Base-by-base conservation (phyloP, 1,140 invertebrate species). In the Leguminivora glycinivorella region DNA sequence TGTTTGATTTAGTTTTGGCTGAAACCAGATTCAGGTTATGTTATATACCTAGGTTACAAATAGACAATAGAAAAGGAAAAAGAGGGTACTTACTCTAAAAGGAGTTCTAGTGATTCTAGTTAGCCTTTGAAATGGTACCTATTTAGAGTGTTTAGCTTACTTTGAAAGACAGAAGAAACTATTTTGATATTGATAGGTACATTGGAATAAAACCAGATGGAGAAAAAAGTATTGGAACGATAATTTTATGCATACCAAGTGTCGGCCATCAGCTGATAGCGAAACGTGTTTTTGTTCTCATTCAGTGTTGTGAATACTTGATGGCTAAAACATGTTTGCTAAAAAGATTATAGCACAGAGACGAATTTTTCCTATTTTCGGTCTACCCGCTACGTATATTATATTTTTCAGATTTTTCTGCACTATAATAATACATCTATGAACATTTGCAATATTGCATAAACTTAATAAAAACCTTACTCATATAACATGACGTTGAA, bases 401-500 rank as follows among this genome's bases (percentile, higher is more conserved):
- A n/a, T n/a, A n/a, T n/a, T n/a, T n/a, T n/a, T n/a, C n/a, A n/a
- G n/a, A n/a, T 38, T 38, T 12, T 38, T 38, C 34, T 38, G 10
- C 10, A 34, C 34, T 38, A 38, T 38, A 1, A 38, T 43, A 43
- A 40, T n/a, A 43, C n/a, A n/a, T n/a, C n/a, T 5, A 43, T 10
- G 3, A 43, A n/a, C 0, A 43, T n/a, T n/a, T 4, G 17, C 40
- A 43, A 17, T 43, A n/a, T 43, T n/a, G 3, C 0, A 43, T 43
- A 43, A 43, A 43, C n/a, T 43, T n/a, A 17, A 43, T n/a, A 56
- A 19, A 56, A 72, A 67, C 84, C 85, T 85, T 69, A 89, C 87
- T 79, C 80, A 81, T 84, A 82, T 83, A 85, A 84, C 87, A 89
- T 89, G 77, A 84, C 87, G 84, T 69, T 69, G 72, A 73, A 74